Evolutionary conservation across 2,113 vertebrate species (phyloP).

Genomic region (Willisornis vidua): DNA sequence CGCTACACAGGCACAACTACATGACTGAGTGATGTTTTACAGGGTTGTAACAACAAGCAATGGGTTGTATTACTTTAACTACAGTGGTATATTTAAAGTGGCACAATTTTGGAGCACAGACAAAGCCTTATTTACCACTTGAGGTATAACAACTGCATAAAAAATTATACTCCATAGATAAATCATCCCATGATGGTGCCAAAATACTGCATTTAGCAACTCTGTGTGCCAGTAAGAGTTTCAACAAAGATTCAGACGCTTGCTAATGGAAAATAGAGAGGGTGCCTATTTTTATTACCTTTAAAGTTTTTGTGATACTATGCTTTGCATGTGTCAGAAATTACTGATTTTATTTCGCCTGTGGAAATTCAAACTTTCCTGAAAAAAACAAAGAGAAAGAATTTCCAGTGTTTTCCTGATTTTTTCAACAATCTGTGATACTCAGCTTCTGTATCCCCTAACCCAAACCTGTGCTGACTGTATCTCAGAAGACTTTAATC

Average conservation of each 20-base stretch:
- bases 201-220: conserved; percentile 21
- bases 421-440: neutral
- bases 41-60: conserved; percentile 19
- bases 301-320: neutral
- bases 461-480: neutral
- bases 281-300: neutral
- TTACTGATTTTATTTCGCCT: neutral
- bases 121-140: conserved; percentile 35
- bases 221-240: neutral
- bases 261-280: neutral
- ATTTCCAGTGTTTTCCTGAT: neutral
- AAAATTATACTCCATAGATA: conserved; percentile 15
- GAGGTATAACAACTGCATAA: conserved; percentile 27
- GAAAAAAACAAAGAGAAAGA: neutral
- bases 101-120: neutral
- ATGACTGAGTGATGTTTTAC: conserved; percentile 17
- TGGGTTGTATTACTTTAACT: conserved; percentile 17
- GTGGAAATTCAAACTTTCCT: neutral
- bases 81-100: conserved; percentile 26
- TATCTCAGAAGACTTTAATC: neutral
- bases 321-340: neutral
- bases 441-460: neutral
- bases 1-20: neutral
- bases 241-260: neutral
- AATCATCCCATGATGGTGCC: neutral